phyloP scores from a whole-genome alignment of 2,113 vertebrate genomes.

The Oncorhynchus mykiss region DNA sequence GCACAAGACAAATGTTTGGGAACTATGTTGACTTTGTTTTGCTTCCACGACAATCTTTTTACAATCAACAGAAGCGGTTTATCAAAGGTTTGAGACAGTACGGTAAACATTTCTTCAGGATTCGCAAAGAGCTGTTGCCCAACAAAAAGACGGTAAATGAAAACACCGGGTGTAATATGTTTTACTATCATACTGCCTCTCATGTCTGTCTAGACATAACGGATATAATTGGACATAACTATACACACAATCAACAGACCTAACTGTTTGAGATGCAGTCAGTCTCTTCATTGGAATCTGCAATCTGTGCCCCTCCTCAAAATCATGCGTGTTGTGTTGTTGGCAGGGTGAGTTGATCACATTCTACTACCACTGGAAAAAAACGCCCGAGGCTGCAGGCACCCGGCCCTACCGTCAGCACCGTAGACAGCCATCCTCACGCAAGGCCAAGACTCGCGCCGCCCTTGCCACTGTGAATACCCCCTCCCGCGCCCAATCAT shows the following conservation, averaged over 20 bases:
- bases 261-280: too few relatives aligned
- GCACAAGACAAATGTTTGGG: not conserved
- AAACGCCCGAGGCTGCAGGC: constrained; percentile 94
- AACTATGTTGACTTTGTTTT: not conserved
- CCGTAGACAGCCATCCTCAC: constrained; percentile 91
- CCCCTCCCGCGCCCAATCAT: constrained; percentile 89
- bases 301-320: constrained; percentile 3
- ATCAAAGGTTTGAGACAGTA: constrained; percentile 96
- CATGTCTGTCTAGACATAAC: too few relatives aligned
- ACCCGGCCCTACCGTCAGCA: constrained; percentile 93
- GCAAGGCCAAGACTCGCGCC: constrained; percentile 96
- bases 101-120: constrained; percentile 99
- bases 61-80: constrained; percentile 86
- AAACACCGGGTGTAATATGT: not conserved
- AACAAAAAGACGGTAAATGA: constrained; percentile 86
- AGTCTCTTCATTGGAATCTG: constrained; percentile 11
- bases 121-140: constrained; percentile 91
- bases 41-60: not conserved
- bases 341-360: constrained; percentile 95
- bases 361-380: constrained; percentile 99
- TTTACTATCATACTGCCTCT: too few relatives aligned
- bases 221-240: not conserved
- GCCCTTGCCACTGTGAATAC: constrained; percentile 84
- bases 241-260: not conserved
- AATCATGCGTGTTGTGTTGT: constrained; percentile 26